Percentiles rank a stretch among this genome's conserved stretches.
Evolutionary conservation across 2,888 invertebrate species (phyloP).

Genomic region (Drosophila diplacantha): DNA sequence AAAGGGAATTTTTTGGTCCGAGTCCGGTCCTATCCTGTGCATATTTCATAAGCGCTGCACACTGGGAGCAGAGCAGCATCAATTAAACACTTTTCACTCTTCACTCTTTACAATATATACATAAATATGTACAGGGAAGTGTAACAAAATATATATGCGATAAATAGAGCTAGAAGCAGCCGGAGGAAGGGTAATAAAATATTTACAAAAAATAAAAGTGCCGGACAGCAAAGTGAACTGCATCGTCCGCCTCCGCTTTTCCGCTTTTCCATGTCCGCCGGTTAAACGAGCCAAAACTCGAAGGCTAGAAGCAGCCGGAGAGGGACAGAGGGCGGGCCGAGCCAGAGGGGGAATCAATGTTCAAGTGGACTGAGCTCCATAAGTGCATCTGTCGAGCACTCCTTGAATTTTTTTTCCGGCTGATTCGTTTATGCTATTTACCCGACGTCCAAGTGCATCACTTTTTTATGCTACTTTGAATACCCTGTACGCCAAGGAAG

Average conservation of each 20-base stretch:
- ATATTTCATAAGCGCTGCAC: constrained; percentile 41
- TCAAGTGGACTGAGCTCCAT: constrained; percentile 37
- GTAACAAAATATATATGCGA: not conserved
- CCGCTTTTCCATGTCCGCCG: constrained; percentile 7
- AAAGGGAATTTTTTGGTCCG: constrained; percentile 46
- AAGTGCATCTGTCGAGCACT: constrained; percentile 39
- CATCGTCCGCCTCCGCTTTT: constrained; percentile 3
- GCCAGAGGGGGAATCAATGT: constrained; percentile 16
- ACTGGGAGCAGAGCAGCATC: constrained; percentile 37
- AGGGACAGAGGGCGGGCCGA: not conserved
- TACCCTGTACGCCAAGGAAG: constrained; percentile 3
- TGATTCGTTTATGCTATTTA: constrained; percentile 41
- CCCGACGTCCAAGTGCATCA: constrained; percentile 28
- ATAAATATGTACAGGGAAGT: not conserved
- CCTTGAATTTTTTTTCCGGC: constrained; percentile 25
- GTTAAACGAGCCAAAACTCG: constrained; percentile 11
- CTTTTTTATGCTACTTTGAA: constrained; percentile 5
- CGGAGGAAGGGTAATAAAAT: constrained; percentile 36
- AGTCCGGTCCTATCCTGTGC: constrained; percentile 17
- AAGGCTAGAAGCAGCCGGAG: not conserved
- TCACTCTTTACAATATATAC: constrained; percentile 25
- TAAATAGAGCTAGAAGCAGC: constrained; percentile 5
- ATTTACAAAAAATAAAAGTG: constrained; percentile 40
- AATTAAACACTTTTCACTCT: constrained; percentile 54
- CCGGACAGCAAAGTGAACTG: constrained; percentile 36